phyloP scores from a whole-genome alignment of 1,140 invertebrate genomes.

The Drosophila ercepeae region DNA sequence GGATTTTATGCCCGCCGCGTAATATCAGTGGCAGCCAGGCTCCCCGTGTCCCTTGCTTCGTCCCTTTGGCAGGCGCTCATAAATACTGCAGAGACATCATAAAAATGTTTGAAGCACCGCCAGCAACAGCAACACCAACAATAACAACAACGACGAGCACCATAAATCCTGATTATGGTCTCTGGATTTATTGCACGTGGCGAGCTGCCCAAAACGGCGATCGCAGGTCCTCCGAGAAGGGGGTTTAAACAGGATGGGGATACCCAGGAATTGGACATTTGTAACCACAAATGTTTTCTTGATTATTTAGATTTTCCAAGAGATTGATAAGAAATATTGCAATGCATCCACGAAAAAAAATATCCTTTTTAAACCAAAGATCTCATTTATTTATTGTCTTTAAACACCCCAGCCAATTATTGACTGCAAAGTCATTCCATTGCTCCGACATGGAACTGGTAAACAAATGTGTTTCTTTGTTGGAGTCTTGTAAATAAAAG shows the following conservation, averaged over 20 bases:
- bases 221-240: constrained; percentile 3
- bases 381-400: constrained; percentile 14
- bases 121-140: constrained; percentile 49
- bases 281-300: constrained; percentile 30
- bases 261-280: constrained; percentile 3
- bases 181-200: constrained; percentile 74
- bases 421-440: constrained; percentile 23
- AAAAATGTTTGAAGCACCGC: constrained; percentile 80
- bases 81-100: constrained; percentile 82
- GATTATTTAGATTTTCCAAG: neutral
- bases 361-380: too few relatives aligned
- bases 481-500: constrained; percentile 43
- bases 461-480: constrained; percentile 41
- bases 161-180: constrained; percentile 82
- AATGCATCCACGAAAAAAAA: too few relatives aligned
- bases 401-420: constrained; percentile 18
- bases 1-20: constrained; percentile 72
- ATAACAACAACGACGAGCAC: constrained; percentile 50
- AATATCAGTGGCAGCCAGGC: constrained; percentile 76
- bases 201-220: constrained; percentile 40
- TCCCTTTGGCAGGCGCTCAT: constrained; percentile 48
- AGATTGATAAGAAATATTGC: too few relatives aligned
- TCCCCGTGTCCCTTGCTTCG: constrained; percentile 4
- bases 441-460: constrained; percentile 12
- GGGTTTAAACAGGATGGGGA: neutral